Conservation (phyloP, 2,797 vertebrate species). For the Eleutherodactylus coqui region DNA sequence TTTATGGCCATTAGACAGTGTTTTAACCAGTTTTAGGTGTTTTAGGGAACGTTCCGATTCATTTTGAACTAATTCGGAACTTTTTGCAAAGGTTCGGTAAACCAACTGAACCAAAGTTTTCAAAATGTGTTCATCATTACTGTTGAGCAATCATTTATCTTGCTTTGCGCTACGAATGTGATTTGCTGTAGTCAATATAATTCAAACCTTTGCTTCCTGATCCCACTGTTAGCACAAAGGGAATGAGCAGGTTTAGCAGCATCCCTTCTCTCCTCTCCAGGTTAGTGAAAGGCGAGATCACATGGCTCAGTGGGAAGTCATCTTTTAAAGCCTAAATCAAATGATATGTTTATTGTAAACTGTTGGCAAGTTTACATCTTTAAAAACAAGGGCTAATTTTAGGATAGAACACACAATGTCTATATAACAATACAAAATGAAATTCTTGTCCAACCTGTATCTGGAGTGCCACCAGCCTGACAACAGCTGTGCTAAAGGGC, state of each 20-base stretch:
- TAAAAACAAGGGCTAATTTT: neutral
- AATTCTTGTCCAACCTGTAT: conserved; percentile 85
- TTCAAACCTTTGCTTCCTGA: conserved; percentile 97
- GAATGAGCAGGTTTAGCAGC: conserved; percentile 98
- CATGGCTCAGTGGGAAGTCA: conserved; percentile 97
- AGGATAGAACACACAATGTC: neutral
- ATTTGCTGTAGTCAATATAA: conserved; percentile 59
- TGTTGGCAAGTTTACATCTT: neutral
- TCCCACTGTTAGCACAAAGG: conserved; percentile 97
- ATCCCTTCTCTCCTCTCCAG: conserved; percentile 98
- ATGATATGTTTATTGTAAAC: neutral
- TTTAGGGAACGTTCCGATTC: too few relatives aligned
- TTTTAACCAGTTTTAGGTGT: too few relatives aligned
- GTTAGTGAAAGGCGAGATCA: conserved; percentile 99
- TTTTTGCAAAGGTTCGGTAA: too few relatives aligned
- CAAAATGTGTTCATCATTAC: too few relatives aligned
- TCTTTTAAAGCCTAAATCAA: conserved; percentile 91
- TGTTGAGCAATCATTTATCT: neutral
- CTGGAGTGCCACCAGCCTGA: conserved; percentile 96
- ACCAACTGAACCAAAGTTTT: too few relatives aligned
- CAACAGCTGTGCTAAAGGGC: conserved; percentile 98
- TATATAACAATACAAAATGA: neutral
- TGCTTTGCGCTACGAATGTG: neutral
- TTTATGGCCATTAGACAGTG: too few relatives aligned
- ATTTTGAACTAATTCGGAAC: too few relatives aligned